Evolutionary conservation across 2,888 invertebrate genomes (phyloP), one percentile per base, ranked within the genome.

Genomic region (Amphimallon solstitiale): DNA sequence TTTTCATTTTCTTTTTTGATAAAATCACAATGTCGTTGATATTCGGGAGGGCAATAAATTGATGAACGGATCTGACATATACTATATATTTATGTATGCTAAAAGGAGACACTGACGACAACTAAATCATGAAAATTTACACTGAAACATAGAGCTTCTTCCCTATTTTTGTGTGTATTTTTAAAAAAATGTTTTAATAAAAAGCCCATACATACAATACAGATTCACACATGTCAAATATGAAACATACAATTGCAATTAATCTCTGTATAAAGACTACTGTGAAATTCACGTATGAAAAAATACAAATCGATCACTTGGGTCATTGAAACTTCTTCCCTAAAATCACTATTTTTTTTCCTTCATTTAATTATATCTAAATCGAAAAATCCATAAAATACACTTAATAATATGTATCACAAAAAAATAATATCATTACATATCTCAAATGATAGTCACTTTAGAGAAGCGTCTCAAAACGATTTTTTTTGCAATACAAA

Each of bases 1-100:
- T 54, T 54, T 14, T 29, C 19, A 54, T 56, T 43, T 7, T 29
- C 9, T 7, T 29, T 56, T 51, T 51, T 67, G 71, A 62, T 66
- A 65, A 52, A 65, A 73, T 74, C 71, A 73, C 73, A 71, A 70
- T 70, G 71, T 78, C 78, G 77, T 77, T 78, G 78, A 75, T 77
- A 75, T 73, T 72, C 54, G 74, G 76, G 76, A 77, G 76, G 77
- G 76, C 76, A 76, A 77, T 72, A 77, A 75, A 76, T 74, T 76
- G 67, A 71, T 79, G 77, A 78, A 78, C 78, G 77, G 77, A 79
- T 75, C 78, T 77, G 77, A 80, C 79, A 80, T 78, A 77, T 74
- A 79, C 77, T 79, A 79, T 21, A 9, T 21, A 51, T 17, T 29
- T 29, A 29, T 29, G 29, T 29, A 29, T 73, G 66, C 78, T 79